Evolutionary conservation across 2,888 invertebrate genomes (phyloP), one percentile per base, ranked within the genome.

Genomic region (Parascotia fuliginaria): DNA sequence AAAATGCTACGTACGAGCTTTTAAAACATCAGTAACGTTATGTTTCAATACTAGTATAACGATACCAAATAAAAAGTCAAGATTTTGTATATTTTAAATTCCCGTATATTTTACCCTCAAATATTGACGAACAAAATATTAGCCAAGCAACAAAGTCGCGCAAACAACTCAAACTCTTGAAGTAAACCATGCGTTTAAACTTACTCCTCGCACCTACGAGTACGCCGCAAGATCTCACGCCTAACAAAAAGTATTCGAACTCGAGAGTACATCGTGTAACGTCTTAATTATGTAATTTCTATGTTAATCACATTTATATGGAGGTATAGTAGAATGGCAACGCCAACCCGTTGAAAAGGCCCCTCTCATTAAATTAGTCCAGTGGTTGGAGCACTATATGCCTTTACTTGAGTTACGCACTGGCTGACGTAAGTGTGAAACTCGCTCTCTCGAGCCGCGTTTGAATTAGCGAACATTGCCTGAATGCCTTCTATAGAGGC

Each of bases 311-410:
- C 63, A 76, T 77, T 75, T 74, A 72, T 74, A 71, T 71, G 60
- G 49, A 55, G 54, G 65, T 64, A 57, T 46, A 64, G 63, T 59
- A 59, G 52, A 56, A 48, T 41, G 54, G 60, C 59, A 55, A 43
- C 66, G 77, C 71, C 53, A 66, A 53, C 41, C 63, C 56, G 65
- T 38, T 83, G 79, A 79, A 87, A 85, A 81, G 83, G 77, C 77
- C 71, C 79, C 82, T 87, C 77, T 90, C 90, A 89, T 89, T 90
- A 90, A 90, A 90, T 90, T 89, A 88, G 83, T 86, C 77, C 87
- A 83, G 83, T 83, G 87, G 89, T 83, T 90, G 89, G 83, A 84
- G 81, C 86, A 88, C 87, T 87, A 83, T 87, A 83, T 87, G 72
- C 70, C 70, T 76, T 77, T 77, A 81, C 85, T 81, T 78, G 75